A percentile compares a stretch with the other conserved stretches of the same genome.
phyloP scores from a whole-genome alignment of 2,797 vertebrate genomes.

The Decapterus maruadsi region DNA sequence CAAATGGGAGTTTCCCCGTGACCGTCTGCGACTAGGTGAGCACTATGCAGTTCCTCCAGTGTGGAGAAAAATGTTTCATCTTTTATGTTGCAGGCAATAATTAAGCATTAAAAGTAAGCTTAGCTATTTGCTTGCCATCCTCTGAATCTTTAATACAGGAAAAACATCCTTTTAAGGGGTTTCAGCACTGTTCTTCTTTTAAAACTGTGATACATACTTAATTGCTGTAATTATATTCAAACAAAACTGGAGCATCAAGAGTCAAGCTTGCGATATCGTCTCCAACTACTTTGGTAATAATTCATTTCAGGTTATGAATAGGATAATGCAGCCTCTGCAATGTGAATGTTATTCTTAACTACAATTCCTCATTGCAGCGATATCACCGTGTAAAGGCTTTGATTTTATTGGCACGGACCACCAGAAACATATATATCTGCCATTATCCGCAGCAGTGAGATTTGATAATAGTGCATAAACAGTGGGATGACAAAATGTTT shows the following conservation, averaged over 20 bases:
- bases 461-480: not conserved
- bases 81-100: not conserved
- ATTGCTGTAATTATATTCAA: not conserved
- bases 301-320: no score
- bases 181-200: not conserved
- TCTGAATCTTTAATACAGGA: not conserved
- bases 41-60: not conserved
- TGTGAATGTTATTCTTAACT: no score
- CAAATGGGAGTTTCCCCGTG: conserved; percentile 96
- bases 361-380: no score
- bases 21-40: conserved; percentile 92
- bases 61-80: not conserved
- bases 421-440: no score
- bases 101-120: not conserved
- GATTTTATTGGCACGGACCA: no score
- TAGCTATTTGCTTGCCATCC: not conserved
- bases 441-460: not conserved
- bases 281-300: no score
- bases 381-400: no score
- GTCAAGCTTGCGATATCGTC: no score
- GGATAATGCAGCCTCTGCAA: no score
- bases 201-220: not conserved
- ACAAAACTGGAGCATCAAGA: not conserved
- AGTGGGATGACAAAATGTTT: not conserved
- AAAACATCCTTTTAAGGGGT: not conserved